Evolutionary conservation across 2,113 vertebrate genomes (phyloP).

Genomic region (Alectura lathami): DNA sequence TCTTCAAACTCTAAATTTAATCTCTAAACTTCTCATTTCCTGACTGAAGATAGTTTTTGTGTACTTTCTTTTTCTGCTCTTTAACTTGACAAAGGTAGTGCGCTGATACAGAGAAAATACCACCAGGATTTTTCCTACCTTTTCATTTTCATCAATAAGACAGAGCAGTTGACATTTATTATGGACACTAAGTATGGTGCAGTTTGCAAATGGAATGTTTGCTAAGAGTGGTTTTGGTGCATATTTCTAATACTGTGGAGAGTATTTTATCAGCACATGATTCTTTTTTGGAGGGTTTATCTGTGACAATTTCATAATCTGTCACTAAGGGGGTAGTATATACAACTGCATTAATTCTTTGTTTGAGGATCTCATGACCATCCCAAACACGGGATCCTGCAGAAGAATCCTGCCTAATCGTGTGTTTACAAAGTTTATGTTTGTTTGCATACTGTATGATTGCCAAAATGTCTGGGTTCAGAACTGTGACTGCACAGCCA

Average conservation of each 20-base stretch:
- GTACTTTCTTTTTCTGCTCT: not conserved
- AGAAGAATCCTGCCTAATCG: conserved; percentile 35
- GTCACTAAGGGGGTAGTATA: conserved; percentile 28
- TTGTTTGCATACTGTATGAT: conserved; percentile 48
- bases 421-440: conserved; percentile 60
- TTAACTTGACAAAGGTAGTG: not conserved
- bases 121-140: not conserved
- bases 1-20: not conserved
- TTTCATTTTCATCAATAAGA: not conserved
- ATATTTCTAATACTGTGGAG: not conserved
- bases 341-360: conserved; percentile 60
- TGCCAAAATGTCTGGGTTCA: conserved; percentile 34
- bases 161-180: not conserved
- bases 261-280: not conserved
- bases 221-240: not conserved
- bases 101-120: not conserved
- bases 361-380: conserved; percentile 50
- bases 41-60: not conserved
- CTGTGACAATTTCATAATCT: conserved; percentile 40
- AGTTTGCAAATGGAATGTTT: not conserved
- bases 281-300: conserved; percentile 21
- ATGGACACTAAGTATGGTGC: not conserved
- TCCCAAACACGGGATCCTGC: conserved; percentile 17
- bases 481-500: not conserved
- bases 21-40: not conserved